Base-by-base conservation (phyloP, 2,888 invertebrate genomes). In the Cryptophagus acutangulus region DNA sequence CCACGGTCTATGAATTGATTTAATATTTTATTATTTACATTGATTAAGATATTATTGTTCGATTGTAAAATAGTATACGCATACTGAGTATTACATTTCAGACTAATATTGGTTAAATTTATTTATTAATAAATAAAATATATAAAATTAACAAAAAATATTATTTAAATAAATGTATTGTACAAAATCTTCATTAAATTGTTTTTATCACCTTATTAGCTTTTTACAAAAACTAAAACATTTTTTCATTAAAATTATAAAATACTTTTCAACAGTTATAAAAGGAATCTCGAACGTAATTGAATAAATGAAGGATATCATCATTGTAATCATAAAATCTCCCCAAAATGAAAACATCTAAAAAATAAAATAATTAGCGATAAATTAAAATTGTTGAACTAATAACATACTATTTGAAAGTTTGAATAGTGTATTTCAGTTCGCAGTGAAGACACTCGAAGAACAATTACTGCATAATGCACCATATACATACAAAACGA, bases 251-350 rank as follows among this genome's bases (percentile, higher is more conserved):
- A 6, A 28, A 28, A 10, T 6, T 12, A n/a, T 12, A 28, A 13
- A 31, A n/a, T 31, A 31, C n/a, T 31, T 31, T 15, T 31, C 31
- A 3, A 31, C 31, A 15, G 16, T 12, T 2, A 31, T 10, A 31
- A 31, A 31, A 5, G 31, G 31, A 6, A 31, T 15, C n/a, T 31
- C 31, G 16, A 31, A 31, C 12, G 31, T 31, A 4, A 31, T 31
- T 9, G 9, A 12, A 3, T 3, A 8, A 8, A 31, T 10, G 16
- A 10, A 13, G 5, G 31, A 31, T 3, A 31, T 10, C 3, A 31
- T 5, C 12, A 31, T 5, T 15, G 31, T 31, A 15, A 31, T 2
- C 15, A 31, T n/a, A n/a, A 31, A 15, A n/a, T 31, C 31, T 3
- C 15, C 31, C 15, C 15, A 13, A 13, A 15, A 31, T 13, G 14